Evolutionary conservation across 1,140 invertebrate genomes (phyloP), one percentile per base, ranked within the genome.

Genomic region (Caenorhabditis tropicalis): DNA sequence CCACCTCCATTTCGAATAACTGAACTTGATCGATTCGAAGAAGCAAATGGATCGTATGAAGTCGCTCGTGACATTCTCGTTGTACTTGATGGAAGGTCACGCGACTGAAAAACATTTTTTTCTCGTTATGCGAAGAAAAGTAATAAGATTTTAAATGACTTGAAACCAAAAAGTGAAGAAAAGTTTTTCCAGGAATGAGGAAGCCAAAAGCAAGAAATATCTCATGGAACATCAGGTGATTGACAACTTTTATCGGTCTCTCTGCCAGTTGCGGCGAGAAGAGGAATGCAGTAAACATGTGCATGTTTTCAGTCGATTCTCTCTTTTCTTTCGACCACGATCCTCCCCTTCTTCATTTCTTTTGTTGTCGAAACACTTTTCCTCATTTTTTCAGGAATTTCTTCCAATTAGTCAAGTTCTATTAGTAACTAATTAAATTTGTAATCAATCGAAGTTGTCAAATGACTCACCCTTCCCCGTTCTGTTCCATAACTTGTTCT

Each of bases 201-300:
- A 29, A 12, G n/a, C 36, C 36, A 43, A 24, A 5, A 19, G 48
- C n/a, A 51, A n/a, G n/a, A 51, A n/a, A 27, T 21, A 24, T 19
- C 53, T n/a, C 24, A 31, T 36, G 36, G 65, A 74, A 43, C 65
- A 74, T 74, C 65, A 43, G 36, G 65, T 74, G 65, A 74, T 74
- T 74, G 65, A 74, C 65, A 74, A 74, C 65, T 74, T 51, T 74
- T 74, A 74, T 74, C 65, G 65, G 65, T n/a, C 24, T 36, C 29
- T 46, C 43, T 43, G 24, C 19, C 24, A 56, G 21, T 51, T 51
- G 19, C 21, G 16, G n/a, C n/a, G 31, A n/a, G n/a, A n/a, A n/a
- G n/a, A n/a, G 15, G 36, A 39, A 21, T n/a, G 65, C 65, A 43
- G 65, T 74, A 43, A 74, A 43, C 36, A 39, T 43, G 33, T 39